Evolutionary conservation across 2,797 vertebrate genomes (phyloP), one percentile per base, ranked within the genome.

Genomic region (Petrocephalus sullivani): DNA sequence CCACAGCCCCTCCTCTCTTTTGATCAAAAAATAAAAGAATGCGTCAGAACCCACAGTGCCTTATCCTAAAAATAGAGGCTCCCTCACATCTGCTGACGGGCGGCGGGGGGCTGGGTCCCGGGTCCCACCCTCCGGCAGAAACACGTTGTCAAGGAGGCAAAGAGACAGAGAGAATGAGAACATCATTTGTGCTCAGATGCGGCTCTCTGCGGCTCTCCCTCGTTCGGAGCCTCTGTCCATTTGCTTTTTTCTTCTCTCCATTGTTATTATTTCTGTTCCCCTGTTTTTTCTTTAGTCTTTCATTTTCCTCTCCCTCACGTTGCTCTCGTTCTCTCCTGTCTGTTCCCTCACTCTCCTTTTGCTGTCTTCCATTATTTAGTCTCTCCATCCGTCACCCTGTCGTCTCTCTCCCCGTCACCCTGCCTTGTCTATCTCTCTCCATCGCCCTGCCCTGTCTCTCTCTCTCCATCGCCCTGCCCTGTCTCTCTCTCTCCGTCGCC

Each of bases 21-120:
- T 8, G 8, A 14, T 75, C 14, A 23, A 37, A 53, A 33, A 23
- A 21, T n/a, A 58, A 28, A n/a, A 23, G 51, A 82, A 33, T 46
- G 54, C 75, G 41, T 88, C 75, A 88, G 56, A 21, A 64, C 41
- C 46, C 60, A 49, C 10, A n/a, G 67, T 9, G 28, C 71, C 75
- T 81, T 21, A 21, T 3, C 21, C 56, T 88, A 88, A 88, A 88
- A 88, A 88, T 88, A 88, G 87, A 83, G 75, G 56, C 56, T 56
- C 75, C 56, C 56, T 82, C 75, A 83, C 78, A 83, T 60, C 75
- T 58, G 37, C 37, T 12, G 54, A 6, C 75, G 33, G 53, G 46
- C 14, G 4, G 75, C 1, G 14, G 8, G 75, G 51, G 23, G 28
- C 54, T 56, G 16, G 19, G 14, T 54, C 51, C 49, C 54, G 7